Conservation (phyloP, 2,113 vertebrate species). For the Notarius lentiginosus region DNA sequence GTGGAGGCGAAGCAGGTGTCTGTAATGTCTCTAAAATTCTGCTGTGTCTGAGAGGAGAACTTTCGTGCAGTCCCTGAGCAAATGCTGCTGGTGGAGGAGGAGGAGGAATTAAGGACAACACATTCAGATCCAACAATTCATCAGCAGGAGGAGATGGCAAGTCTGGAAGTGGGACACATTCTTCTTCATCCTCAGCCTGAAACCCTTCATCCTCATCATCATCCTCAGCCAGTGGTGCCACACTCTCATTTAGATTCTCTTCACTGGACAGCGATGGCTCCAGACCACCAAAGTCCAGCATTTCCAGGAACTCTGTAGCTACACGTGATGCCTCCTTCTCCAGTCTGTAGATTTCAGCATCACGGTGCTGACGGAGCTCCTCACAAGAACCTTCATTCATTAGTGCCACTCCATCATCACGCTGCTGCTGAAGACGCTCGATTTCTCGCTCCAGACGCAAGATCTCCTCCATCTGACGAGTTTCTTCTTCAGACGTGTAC, state of each 20-base stretch:
- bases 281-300: constrained; percentile 85
- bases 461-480: constrained; percentile 89
- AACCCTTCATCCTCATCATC: constrained; percentile 85
- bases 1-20: constrained; percentile 33
- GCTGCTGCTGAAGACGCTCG: constrained; percentile 84
- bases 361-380: constrained; percentile 78
- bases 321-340: constrained; percentile 87
- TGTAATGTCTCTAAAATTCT: constrained; percentile 21
- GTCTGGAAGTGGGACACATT: constrained; percentile 71
- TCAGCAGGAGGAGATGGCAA: constrained; percentile 60
- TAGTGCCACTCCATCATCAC: constrained; percentile 82
- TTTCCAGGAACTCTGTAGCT: constrained; percentile 85
- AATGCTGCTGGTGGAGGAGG: constrained; percentile 73
- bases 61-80: constrained; percentile 57
- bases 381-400: constrained; percentile 75
- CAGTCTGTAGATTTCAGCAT: constrained; percentile 83
- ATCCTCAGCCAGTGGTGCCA: constrained; percentile 79
- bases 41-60: constrained; percentile 22
- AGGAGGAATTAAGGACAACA: constrained; percentile 70
- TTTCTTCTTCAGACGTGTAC: constrained; percentile 80
- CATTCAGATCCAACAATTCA: constrained; percentile 64
- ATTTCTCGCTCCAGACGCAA: constrained; percentile 87
- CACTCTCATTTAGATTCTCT: constrained; percentile 80
- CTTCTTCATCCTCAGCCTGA: constrained; percentile 80
- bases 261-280: constrained; percentile 79